A percentile compares a stretch with the other conserved stretches of the same genome.
These are phyloP conservation scores for zebrafish (Danio rerio) DNA, from an alignment of 2,113 vertebrate genomes.

Conservation along the genomic window GRCz12tu NC_133182.1:17874501-17875000, in stretches of 20 bases:
- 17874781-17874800: slow-evolving; percentile 16
- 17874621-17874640: too few relatives aligned
- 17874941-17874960: background rate
- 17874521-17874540: too few relatives aligned
- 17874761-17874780: slow-evolving; percentile 40
- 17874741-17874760: slow-evolving; percentile 1
- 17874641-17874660: too few relatives aligned
- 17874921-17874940: background rate
- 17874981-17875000: slow-evolving; percentile 6
- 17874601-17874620: too few relatives aligned
- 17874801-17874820: slow-evolving; percentile 1
- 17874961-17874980: slow-evolving; percentile 14
- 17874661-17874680: too few relatives aligned
- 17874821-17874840: slow-evolving; percentile 35
- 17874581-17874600: too few relatives aligned
- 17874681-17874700: too few relatives aligned
- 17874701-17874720: too few relatives aligned
- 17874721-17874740: slow-evolving; percentile 8
- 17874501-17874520: too few relatives aligned
- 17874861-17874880: slow-evolving; percentile 31
- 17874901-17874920: background rate
- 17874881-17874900: background rate
- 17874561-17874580: too few relatives aligned
- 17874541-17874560: too few relatives aligned
- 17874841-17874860: slow-evolving; percentile 45